Conservation (phyloP, 2,113 vertebrate species). For the Sula dactylatra region DNA sequence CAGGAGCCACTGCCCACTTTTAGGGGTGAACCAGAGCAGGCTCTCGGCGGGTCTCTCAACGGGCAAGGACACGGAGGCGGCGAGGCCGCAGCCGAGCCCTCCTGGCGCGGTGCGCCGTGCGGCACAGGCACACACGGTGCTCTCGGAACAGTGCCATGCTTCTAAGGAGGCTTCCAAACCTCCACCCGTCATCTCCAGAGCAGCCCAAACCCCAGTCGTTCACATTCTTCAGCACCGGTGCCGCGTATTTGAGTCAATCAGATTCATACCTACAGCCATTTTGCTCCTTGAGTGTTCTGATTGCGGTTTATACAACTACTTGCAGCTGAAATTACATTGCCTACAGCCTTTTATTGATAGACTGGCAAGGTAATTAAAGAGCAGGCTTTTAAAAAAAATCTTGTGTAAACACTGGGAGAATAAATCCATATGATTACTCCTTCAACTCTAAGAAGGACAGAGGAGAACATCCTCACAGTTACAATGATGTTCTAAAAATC, state of each 20-base stretch:
- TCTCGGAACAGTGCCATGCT: rapidly evolving
- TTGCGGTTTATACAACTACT: neutral
- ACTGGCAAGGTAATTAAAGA: conserved; percentile 47
- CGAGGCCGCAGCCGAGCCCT: neutral
- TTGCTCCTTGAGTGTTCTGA: neutral
- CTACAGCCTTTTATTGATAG: conserved; percentile 15
- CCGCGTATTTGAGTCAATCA: neutral
- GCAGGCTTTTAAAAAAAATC: conserved; percentile 2
- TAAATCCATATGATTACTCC: conserved; percentile 24
- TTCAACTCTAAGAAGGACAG: neutral
- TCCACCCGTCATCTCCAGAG: neutral
- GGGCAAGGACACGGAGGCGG: neutral
- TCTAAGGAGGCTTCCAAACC: neutral
- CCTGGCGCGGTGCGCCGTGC: rapidly evolving
- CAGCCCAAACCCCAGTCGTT: neutral
- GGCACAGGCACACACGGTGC: rapidly evolving
- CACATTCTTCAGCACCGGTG: neutral
- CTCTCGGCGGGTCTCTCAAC: rapidly evolving
- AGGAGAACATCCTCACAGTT: neutral
- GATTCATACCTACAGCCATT: neutral
- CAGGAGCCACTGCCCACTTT: neutral
- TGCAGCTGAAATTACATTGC: neutral
- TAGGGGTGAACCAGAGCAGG: neutral
- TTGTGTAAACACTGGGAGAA: conserved; percentile 20
- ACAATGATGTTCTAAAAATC: neutral